These are phyloP conservation scores for Diprion similis DNA, from an alignment of 1,140 invertebrate species.

Conservation along the genomic window DNA sequence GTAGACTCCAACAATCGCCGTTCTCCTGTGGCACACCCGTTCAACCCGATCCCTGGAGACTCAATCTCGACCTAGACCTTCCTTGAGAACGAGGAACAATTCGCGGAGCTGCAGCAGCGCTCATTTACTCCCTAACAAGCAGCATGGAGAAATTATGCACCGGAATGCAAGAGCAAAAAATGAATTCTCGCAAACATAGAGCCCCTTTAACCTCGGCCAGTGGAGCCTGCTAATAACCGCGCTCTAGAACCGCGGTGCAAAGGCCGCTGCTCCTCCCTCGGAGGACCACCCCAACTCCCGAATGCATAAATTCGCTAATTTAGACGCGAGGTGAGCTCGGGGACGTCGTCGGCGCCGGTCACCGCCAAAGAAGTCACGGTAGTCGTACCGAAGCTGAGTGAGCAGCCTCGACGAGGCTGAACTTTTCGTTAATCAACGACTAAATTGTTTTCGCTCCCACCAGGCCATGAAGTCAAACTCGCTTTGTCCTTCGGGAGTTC, in stretches of 20 bases:
- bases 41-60: background rate
- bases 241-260: background rate
- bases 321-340: slow-evolving; percentile 33
- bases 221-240: background rate
- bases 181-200: too few species aligned
- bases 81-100: too few species aligned
- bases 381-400: background rate
- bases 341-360: slow-evolving; percentile 3
- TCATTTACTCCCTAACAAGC: slow-evolving; percentile 41
- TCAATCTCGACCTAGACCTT: background rate
- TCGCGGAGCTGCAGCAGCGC: too few species aligned
- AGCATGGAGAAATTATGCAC: slow-evolving; percentile 35
- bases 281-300: background rate
- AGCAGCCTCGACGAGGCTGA: slow-evolving; percentile 6
- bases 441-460: background rate
- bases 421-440: slow-evolving; percentile 15
- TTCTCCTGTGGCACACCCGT: background rate
- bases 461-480: too few species aligned
- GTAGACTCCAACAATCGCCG: too few species aligned
- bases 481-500: too few species aligned
- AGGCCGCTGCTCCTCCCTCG: background rate
- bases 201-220: background rate
- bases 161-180: background rate
- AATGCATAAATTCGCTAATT: slow-evolving; percentile 52
- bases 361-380: background rate